Evolutionary conservation across 2,797 vertebrate species (phyloP).

Genomic region (Streptopelia turtur): DNA sequence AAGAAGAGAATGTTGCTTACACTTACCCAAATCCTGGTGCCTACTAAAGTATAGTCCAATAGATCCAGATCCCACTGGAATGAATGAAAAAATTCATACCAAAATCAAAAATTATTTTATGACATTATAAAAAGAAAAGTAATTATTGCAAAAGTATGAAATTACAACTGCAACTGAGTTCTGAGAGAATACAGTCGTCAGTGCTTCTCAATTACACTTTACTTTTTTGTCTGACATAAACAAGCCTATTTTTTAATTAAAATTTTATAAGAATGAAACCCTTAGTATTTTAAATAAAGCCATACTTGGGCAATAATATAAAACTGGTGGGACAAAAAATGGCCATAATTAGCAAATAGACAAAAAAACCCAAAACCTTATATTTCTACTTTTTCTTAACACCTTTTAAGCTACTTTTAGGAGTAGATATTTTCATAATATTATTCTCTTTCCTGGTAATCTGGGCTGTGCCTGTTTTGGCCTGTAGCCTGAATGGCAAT

Average conservation of each 20-base stretch:
- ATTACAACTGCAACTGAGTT: neutral
- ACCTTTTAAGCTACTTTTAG: neutral
- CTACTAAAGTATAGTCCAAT: neutral
- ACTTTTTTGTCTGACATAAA: neutral
- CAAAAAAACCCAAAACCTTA: neutral
- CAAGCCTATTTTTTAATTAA: neutral
- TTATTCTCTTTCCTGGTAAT: neutral
- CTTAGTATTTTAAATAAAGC: neutral
- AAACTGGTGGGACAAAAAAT: neutral
- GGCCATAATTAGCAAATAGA: neutral
- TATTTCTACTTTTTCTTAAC: neutral
- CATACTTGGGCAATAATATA: neutral
- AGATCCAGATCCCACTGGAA: neutral
- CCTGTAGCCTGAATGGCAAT: conserved; percentile 22
- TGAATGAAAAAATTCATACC: neutral
- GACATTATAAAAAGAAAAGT: neutral
- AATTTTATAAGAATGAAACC: neutral
- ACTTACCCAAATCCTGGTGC: neutral
- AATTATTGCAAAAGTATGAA: neutral
- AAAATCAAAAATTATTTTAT: neutral
- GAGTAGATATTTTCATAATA: neutral
- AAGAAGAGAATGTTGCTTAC: neutral
- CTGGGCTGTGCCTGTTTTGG: conserved; percentile 6
- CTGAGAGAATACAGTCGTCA: neutral
- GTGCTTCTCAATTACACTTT: neutral